A percentile compares a stretch with the other conserved stretches of the same genome.
Evolutionary conservation across 2,113 vertebrate genomes (phyloP).

Genomic region (Indicator indicator): DNA sequence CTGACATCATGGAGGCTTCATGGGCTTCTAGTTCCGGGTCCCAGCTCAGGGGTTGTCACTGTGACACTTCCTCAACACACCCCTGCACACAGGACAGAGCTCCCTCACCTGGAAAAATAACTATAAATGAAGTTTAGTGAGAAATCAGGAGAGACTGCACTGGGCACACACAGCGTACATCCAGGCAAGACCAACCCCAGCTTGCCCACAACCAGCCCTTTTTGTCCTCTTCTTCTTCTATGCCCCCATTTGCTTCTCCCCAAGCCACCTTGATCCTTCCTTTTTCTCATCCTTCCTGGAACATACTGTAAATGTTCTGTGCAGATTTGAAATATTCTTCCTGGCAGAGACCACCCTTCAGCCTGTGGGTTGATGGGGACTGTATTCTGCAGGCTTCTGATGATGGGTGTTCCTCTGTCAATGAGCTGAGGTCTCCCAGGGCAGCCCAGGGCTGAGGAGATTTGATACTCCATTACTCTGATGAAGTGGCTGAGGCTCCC

Average conservation of each 20-base stretch:
- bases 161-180: neutral
- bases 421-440: too few species aligned
- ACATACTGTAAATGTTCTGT: neutral
- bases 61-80: neutral
- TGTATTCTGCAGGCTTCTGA: too few species aligned
- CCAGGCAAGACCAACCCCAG: neutral
- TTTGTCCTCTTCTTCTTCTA: neutral
- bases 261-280: neutral
- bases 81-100: neutral
- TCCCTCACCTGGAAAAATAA: neutral
- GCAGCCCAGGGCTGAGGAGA: neutral
- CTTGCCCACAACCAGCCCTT: fast-evolving
- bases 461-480: neutral
- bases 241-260: neutral
- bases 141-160: neutral
- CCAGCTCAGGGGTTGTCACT: neutral
- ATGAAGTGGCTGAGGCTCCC: neutral
- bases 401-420: too few species aligned
- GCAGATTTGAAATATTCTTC: too few species aligned
- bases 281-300: neutral
- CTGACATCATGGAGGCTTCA: too few species aligned
- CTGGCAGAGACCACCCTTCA: too few species aligned
- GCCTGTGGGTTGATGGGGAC: too few species aligned
- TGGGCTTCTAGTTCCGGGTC: fast-evolving
- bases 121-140: neutral